Evolutionary conservation across 2,113 vertebrate genomes (phyloP), one percentile per base, ranked within the genome.

Genomic region (Prietella phreatophila): DNA sequence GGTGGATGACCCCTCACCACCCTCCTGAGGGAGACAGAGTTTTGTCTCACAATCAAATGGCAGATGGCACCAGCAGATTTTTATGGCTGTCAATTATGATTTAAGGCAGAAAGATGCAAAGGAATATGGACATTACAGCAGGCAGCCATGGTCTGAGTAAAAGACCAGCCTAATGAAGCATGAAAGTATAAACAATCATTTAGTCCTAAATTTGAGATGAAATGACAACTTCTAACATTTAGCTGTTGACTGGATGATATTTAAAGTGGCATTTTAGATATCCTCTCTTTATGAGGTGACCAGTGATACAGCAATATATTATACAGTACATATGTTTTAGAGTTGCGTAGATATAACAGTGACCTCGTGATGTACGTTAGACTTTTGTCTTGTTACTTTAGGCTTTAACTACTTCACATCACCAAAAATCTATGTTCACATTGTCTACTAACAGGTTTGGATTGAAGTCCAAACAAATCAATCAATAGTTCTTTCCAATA

Each of bases 31-130:
- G 83, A 80, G 47, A 60, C 79, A 88, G 87, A 88, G 67, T 80
- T 67, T 56, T 82, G 82, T 88, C 83, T 88, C 56, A 33, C 79
- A 85, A 81, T 90, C 86, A 92, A 89, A 82, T 89, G 91, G 73
- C 90, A 85, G 56, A 87, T 86, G 82, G 89, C 84, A 67, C 47
- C 56, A 83, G 33, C 84, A 56, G 89, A 78, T 90, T 92, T 89
- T 84, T 83, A 90, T 67, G 56, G 19, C 86, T 88, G 90, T 93
- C 93, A 88, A 84, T 82, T 92, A 84, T 90, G 61, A 89, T 94
- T 75, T 89, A 88, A 88, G n/a, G 36, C 22, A 30, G 81, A 53
- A 20, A 61, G 71, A 83, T 85, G 85, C 11, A 0, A 60, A 20
- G 73, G 36, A 11, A 65, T 0, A 47, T 39, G 63, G 42, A 39